Percentiles rank a stretch among this genome's conserved stretches.
These are phyloP conservation scores for Mnemiopsis leidyi DNA, from an alignment of 37 sponge, comb jelly and placozoan genomes.

Conservation along the genomic window DNA sequence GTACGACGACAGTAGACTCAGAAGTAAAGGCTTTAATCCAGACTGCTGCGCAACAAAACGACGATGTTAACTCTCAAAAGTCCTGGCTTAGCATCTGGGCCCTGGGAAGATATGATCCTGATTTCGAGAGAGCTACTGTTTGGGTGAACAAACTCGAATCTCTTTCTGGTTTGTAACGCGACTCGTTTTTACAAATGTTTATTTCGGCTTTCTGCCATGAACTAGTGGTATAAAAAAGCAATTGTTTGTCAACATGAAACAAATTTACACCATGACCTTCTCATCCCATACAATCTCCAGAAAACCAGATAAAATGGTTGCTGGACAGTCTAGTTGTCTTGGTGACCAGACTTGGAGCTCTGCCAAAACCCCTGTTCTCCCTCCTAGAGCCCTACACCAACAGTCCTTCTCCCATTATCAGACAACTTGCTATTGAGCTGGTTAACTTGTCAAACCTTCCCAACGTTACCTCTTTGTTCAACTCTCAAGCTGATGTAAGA, in stretches of 20 bases:
- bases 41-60: background rate
- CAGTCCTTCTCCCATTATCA: constrained; percentile 33
- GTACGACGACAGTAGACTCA: background rate
- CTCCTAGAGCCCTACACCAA: background rate
- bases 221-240: no score
- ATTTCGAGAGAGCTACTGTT: background rate
- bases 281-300: no score
- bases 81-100: constrained; percentile 59
- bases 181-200: no score
- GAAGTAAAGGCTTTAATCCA: background rate
- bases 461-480: background rate
- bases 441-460: background rate
- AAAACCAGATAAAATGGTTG: constrained; percentile 42
- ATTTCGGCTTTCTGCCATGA: no score
- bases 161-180: constrained; percentile 10
- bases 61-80: background rate
- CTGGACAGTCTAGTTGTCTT: constrained; percentile 17
- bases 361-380: background rate
- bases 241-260: no score
- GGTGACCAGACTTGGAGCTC: background rate
- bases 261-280: no score
- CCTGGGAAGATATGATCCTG: constrained; percentile 30
- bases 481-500: background rate
- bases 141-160: background rate
- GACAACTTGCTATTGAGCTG: constrained; percentile 54